Base-by-base conservation (phyloP, 2,888 invertebrate species). In the Netelia fuscicornis region DNA sequence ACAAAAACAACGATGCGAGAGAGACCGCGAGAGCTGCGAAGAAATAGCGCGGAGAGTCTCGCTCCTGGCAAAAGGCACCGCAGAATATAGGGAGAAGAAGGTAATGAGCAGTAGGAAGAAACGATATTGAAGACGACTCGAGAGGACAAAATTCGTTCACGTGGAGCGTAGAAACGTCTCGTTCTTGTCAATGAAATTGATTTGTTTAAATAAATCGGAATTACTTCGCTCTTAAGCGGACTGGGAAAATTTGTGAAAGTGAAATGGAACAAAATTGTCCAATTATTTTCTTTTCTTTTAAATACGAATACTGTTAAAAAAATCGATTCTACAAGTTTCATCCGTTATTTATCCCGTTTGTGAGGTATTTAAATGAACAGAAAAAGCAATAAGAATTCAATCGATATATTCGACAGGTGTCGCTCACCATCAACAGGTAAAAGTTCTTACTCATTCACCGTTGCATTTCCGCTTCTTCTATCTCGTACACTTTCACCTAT, bases 81-180 rank as follows among this genome's bases (percentile, higher is more conserved):
- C 72, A 42, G 48, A 13, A 52, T 52, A 65, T 44, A 70, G 58
- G 68, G 58, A 77, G 75, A 67, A 77, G 65, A 56, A 68, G 72
- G 71, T 81, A 81, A 81, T 81, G 72, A 76, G 72, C 71, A 30
- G 67, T 10, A 76, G 76, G 13, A 72, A 81, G 20, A 76, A 60
- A 68, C 25, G 62, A 68, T 52, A 56, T 48, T 65, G 42, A 76
- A 76, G 71, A 76, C 52, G 23, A 20, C 9, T 23, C 58, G 23
- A 17, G 58, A 48, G 58, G 17, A 17, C n/a, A 58, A 20, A 58
- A 58, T 58, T 58, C 10, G 17, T 58, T 9, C 23, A 17, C 20
- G 5, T 9, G 20, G 2, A 13, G 11, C 8, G 2, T 8, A 13
- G 8, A 48, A 48, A 48, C 48, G 0, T 13, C 37, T 37, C 37